Conservation (phyloP, 2,797 vertebrate species). For the Gila robusta region DNA sequence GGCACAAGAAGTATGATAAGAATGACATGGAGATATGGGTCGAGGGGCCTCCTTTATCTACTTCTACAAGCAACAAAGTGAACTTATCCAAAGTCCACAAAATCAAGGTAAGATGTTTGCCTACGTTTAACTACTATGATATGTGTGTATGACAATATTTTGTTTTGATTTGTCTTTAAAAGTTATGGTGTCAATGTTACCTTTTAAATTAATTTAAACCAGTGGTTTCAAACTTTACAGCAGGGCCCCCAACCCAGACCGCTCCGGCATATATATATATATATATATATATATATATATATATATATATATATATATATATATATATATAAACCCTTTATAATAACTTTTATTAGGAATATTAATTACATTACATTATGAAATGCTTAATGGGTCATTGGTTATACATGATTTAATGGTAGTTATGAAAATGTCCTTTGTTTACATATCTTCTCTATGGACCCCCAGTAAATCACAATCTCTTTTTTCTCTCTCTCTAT, state of each 20-base stretch:
- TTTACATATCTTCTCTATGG: background rate
- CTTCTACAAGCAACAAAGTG: constrained; percentile 53
- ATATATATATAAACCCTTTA: no score
- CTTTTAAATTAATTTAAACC: background rate
- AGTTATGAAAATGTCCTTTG: background rate
- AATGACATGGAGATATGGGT: constrained; percentile 80
- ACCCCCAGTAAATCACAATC: background rate
- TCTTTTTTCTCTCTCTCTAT: background rate
- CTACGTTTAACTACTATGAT: background rate
- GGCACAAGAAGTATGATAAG: constrained; percentile 77
- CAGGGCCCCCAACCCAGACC: background rate
- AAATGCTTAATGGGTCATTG: background rate
- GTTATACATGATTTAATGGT: background rate
- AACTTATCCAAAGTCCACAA: constrained; percentile 74
- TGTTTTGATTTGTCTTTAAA: background rate
- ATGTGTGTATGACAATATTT: background rate
- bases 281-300: no score
- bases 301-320: no score
- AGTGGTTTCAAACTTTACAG: background rate
- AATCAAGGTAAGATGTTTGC: constrained; percentile 76
- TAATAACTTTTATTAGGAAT: background rate
- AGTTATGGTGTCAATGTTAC: background rate
- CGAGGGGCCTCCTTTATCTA: constrained; percentile 62
- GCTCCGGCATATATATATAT: no score
- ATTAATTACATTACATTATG: background rate